Conservation (phyloP, 2,797 vertebrate genomes). For the Acipenser transmontanus region DNA sequence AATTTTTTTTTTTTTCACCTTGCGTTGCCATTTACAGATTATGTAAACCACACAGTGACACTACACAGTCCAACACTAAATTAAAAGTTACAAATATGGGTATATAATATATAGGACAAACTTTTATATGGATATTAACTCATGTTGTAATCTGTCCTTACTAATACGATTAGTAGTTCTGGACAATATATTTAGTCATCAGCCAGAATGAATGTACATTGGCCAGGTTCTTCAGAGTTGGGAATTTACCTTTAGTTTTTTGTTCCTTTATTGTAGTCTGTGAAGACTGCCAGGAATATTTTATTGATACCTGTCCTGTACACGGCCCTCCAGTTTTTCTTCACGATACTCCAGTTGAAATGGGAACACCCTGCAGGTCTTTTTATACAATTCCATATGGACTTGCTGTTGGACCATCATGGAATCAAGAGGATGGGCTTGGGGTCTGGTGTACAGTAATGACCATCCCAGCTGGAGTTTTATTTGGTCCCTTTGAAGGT, state of each 20-base stretch:
- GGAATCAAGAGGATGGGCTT: conserved; percentile 3
- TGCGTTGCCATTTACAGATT: too few relatives aligned
- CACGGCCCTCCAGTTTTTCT: background rate
- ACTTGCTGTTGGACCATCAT: conserved; percentile 10
- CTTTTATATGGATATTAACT: too few relatives aligned
- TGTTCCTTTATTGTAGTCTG: background rate
- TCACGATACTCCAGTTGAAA: background rate
- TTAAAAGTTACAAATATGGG: too few relatives aligned
- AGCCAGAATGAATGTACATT: too few relatives aligned
- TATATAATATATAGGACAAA: too few relatives aligned
- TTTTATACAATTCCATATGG: conserved; percentile 6
- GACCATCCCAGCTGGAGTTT: conserved; percentile 2
- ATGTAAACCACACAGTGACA: too few relatives aligned
- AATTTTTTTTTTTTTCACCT: too few relatives aligned
- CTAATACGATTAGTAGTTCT: too few relatives aligned
- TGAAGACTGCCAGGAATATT: conserved; percentile 6
- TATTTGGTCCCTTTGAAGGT: conserved; percentile 9
- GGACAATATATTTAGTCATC: too few relatives aligned
- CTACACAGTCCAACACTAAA: too few relatives aligned
- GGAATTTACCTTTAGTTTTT: background rate
- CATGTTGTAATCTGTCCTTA: too few relatives aligned
- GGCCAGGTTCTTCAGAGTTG: too few relatives aligned
- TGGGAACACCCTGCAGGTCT: conserved; percentile 1
- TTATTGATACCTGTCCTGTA: background rate
- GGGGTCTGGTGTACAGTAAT: conserved; percentile 8